Percentiles rank a stretch among this genome's conserved stretches.
These are phyloP conservation scores for Cetonia aurata DNA, from an alignment of 2,888 invertebrate genomes.

Conservation along the genomic window DNA sequence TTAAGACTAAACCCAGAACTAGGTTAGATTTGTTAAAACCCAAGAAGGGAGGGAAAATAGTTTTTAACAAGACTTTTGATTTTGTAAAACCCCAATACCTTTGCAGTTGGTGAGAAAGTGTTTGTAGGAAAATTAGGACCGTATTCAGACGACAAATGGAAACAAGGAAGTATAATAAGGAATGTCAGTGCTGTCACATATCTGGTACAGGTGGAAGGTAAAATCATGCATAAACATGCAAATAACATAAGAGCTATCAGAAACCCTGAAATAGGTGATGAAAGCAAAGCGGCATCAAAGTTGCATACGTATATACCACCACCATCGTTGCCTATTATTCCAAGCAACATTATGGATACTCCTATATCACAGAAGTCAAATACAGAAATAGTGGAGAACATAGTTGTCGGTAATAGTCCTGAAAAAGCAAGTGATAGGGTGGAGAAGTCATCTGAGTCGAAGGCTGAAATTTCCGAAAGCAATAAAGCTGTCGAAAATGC, in stretches of 20 bases:
- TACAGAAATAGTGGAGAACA: no score
- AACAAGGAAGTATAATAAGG: not conserved
- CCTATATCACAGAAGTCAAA: not conserved
- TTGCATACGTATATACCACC: not conserved
- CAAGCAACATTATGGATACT: not conserved
- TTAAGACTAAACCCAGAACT: not conserved
- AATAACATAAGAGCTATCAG: not conserved
- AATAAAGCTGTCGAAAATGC: not conserved
- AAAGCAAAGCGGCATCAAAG: not conserved
- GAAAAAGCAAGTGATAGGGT: not conserved
- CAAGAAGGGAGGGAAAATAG: not conserved
- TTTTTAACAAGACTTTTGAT: not conserved
- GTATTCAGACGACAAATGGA: not conserved
- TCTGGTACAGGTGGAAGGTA: not conserved
- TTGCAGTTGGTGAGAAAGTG: not conserved
- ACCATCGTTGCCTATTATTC: not conserved
- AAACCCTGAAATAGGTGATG: not conserved
- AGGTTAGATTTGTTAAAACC: slow-evolving; percentile 1
- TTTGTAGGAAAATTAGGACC: not conserved
- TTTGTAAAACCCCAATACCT: not conserved
- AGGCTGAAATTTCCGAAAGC: not conserved
- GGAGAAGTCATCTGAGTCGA: not conserved
- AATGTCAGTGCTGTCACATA: not conserved
- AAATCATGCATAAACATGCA: not conserved
- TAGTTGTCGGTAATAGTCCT: not conserved